phyloP scores from a whole-genome alignment of 2,888 invertebrate genomes.

The Beris morrisii region DNA sequence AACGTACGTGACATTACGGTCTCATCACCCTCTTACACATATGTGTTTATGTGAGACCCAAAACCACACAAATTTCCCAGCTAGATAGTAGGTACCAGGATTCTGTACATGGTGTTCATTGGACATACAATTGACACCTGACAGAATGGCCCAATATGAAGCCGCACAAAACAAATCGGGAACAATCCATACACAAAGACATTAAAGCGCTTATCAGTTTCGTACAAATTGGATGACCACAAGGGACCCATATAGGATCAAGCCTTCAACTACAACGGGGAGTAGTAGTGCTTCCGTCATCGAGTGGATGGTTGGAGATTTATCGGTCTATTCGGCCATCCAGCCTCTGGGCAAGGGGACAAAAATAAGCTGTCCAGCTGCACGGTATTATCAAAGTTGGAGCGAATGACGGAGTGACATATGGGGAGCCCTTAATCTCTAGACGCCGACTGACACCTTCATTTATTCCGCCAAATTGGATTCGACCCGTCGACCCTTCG shows the following conservation, averaged over 20 bases:
- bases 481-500: too few species aligned
- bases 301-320: neutral
- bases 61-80: slow-evolving; percentile 4
- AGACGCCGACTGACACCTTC: too few species aligned
- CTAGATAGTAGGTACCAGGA: neutral
- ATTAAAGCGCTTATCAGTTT: slow-evolving; percentile 27
- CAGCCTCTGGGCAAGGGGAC: neutral
- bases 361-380: too few species aligned
- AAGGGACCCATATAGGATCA: slow-evolving; percentile 18
- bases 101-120: slow-evolving; percentile 21
- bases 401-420: too few species aligned
- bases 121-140: slow-evolving; percentile 27
- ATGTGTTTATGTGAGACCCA: neutral
- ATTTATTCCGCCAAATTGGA: too few species aligned
- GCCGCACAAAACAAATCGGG: slow-evolving; percentile 23
- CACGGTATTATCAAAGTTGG: too few species aligned
- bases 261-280: neutral
- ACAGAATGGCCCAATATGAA: slow-evolving; percentile 18
- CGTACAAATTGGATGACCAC: slow-evolving; percentile 27
- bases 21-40: slow-evolving; percentile 11
- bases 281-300: neutral
- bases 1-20: slow-evolving; percentile 20
- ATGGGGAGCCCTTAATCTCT: too few species aligned
- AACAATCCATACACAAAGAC: slow-evolving; percentile 11
- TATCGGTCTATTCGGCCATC: neutral